Evolutionary conservation across 2,113 vertebrate species (phyloP).

Genomic region (Crotophaga sulcirostris): DNA sequence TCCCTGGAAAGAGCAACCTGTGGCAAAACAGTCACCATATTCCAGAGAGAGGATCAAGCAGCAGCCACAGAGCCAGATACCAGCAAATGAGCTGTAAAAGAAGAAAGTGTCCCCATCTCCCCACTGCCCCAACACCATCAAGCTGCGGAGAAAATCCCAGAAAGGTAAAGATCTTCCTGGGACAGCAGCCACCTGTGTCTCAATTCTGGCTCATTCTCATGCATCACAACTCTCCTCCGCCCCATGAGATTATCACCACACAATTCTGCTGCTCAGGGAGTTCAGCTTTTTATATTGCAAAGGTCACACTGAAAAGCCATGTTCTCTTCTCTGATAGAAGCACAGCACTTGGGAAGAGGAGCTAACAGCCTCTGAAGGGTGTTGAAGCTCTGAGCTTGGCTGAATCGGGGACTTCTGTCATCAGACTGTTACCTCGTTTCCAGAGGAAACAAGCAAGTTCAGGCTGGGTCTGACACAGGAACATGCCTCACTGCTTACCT

Average conservation of each 20-base stretch:
- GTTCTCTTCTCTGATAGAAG: neutral
- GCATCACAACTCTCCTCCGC: neutral
- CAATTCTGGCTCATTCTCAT: neutral
- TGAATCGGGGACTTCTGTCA: neutral
- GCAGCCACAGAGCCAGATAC: neutral
- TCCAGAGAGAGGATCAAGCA: neutral
- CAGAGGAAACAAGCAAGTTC: conserved; percentile 26
- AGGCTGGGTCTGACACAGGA: neutral
- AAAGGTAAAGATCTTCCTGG: neutral
- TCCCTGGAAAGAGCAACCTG: neutral
- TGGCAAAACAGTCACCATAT: neutral
- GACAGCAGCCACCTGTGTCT: neutral
- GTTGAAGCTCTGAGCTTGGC: neutral
- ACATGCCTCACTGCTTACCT: neutral
- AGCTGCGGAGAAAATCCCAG: neutral
- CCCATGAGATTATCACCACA: neutral
- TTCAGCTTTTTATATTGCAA: neutral
- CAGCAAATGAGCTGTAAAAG: neutral
- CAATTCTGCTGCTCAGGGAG: neutral
- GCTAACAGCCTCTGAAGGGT: neutral
- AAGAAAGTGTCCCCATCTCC: neutral
- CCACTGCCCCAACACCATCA: neutral
- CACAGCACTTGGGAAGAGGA: neutral
- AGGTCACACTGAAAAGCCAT: neutral
- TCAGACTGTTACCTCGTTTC: neutral